Percentiles rank a stretch among this genome's conserved stretches.
Conservation (phyloP, 1,140 invertebrate species). For the Fopius arisanus region DNA sequence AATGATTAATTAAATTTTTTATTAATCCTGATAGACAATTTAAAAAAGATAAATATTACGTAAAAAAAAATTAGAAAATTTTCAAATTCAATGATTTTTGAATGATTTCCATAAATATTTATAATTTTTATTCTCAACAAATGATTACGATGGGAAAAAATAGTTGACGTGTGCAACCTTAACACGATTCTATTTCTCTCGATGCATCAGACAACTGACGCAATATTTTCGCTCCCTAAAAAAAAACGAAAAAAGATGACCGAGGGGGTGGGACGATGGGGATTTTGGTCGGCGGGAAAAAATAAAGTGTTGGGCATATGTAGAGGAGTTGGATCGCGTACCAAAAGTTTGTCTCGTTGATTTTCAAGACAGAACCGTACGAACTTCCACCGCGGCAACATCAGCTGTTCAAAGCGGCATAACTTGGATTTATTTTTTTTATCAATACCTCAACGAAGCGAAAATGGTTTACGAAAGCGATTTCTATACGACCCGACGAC, state of each 20-base stretch:
- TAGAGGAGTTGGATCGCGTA: neutral
- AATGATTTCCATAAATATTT: too few species aligned
- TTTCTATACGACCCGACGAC: conserved; percentile 86
- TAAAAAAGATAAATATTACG: too few species aligned
- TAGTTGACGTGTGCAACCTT: conserved; percentile 42
- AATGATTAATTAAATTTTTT: too few species aligned
- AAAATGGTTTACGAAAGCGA: conserved; percentile 90
- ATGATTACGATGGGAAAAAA: neutral
- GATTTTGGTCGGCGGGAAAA: neutral
- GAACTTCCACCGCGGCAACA: conserved; percentile 61
- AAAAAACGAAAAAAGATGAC: conserved; percentile 15
- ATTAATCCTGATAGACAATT: too few species aligned
- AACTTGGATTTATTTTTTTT: conserved; percentile 15
- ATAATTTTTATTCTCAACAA: too few species aligned
- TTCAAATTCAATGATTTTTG: too few species aligned
- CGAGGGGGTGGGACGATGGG: neutral
- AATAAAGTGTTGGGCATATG: conserved; percentile 10
- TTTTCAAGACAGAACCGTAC: conserved; percentile 52
- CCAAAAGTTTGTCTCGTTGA: conserved; percentile 12
- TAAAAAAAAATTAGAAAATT: too few species aligned
- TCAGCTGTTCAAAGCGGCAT: conserved; percentile 33
- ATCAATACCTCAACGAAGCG: conserved; percentile 43
- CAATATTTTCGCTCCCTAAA: conserved; percentile 26
- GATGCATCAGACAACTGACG: conserved; percentile 41
- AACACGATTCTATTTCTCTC: conserved; percentile 56